A percentile compares a stretch with the other conserved stretches of the same genome.
These are phyloP conservation scores for Xerus rutilus DNA, from an alignment of 2,797 vertebrate species.

Conservation along the genomic window DNA sequence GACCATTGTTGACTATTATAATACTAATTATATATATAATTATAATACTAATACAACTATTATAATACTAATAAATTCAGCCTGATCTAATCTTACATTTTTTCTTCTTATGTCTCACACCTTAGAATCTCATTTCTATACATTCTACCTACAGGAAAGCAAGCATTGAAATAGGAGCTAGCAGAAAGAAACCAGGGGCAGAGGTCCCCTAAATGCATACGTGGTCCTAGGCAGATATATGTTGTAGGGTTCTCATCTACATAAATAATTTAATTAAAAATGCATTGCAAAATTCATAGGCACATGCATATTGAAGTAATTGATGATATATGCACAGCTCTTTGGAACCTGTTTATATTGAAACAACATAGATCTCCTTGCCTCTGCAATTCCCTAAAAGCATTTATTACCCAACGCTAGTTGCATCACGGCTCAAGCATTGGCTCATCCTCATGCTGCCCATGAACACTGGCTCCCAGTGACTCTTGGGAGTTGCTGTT, in stretches of 20 bases:
- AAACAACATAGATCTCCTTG: background rate
- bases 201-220: background rate
- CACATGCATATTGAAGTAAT: conserved; percentile 6
- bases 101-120: background rate
- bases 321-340: background rate
- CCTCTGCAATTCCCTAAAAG: conserved; percentile 33
- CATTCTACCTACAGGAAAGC: background rate
- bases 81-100: background rate
- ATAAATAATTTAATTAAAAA: background rate
- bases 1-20: background rate
- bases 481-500: background rate
- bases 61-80: background rate
- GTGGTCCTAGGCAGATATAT: background rate
- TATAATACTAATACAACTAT: background rate
- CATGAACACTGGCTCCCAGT: background rate
- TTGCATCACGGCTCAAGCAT: background rate
- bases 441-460: background rate
- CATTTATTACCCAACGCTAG: background rate
- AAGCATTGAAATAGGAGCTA: background rate
- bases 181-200: background rate
- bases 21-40: background rate
- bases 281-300: background rate
- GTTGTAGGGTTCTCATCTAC: background rate
- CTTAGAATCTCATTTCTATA: background rate
- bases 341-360: background rate